Evolutionary conservation across 2,113 vertebrate genomes (phyloP).

Genomic region (Calyptommatus sinebrachiatus): DNA sequence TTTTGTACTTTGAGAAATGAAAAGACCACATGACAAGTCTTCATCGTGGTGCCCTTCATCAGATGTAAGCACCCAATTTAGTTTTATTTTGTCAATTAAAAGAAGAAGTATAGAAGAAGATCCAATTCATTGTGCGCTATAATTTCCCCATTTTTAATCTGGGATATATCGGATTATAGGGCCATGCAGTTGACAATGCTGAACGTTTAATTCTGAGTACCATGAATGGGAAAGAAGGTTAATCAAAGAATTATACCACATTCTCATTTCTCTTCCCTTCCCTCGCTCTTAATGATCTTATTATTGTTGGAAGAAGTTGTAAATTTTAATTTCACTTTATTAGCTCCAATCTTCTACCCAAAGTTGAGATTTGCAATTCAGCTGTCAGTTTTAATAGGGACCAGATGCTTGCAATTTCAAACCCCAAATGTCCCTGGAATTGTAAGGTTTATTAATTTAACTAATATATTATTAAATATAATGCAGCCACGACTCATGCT

Average conservation of each 20-base stretch:
- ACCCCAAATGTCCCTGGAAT: constrained; percentile 61
- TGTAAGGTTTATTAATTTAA: constrained; percentile 70
- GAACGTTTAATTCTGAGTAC: constrained; percentile 66
- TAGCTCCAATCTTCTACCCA: constrained; percentile 73
- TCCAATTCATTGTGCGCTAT: constrained; percentile 29
- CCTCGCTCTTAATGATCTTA: constrained; percentile 74
- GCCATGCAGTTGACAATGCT: constrained; percentile 63
- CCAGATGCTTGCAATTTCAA: constrained; percentile 70
- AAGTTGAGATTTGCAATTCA: constrained; percentile 72
- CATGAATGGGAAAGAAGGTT: constrained; percentile 67
- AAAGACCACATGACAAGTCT: constrained; percentile 21
- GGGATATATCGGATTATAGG: constrained; percentile 46
- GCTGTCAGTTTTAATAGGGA: constrained; percentile 76
- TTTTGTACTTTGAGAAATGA: too few relatives aligned
- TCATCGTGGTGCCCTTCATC: constrained; percentile 19
- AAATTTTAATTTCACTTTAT: constrained; percentile 80
- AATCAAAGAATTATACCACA: constrained; percentile 76
- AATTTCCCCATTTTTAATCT: constrained; percentile 53
- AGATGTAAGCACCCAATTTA: constrained; percentile 7
- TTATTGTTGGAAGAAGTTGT: constrained; percentile 71
- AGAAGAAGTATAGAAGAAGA: constrained; percentile 30
- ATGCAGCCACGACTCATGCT: constrained; percentile 65
- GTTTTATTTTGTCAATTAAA: constrained; percentile 32
- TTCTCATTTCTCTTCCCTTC: not conserved
- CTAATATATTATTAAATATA: constrained; percentile 65